Conservation (phyloP, 1,140 invertebrate genomes). For the Drosophila sp. region DNA sequence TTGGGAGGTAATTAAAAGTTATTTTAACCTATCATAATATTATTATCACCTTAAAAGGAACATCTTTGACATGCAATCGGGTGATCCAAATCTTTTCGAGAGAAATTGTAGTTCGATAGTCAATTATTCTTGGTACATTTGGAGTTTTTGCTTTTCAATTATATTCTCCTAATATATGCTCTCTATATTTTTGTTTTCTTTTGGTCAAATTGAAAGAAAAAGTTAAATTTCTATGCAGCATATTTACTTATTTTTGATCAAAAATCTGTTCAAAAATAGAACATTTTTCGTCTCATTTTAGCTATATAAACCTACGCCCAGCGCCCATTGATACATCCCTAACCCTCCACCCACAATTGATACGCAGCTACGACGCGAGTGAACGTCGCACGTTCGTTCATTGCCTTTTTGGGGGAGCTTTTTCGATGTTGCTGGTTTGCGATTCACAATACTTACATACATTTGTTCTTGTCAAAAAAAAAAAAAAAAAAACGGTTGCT, state of each 20-base stretch:
- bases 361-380: not conserved
- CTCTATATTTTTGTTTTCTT: no score
- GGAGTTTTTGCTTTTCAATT: no score
- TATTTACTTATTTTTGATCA: slow-evolving; percentile 1
- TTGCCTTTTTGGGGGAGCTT: slow-evolving; percentile 10
- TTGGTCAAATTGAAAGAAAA: not conserved
- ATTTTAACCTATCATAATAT: no score
- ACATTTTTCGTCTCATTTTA: not conserved
- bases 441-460: slow-evolving; percentile 18
- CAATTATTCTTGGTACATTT: no score
- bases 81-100: no score
- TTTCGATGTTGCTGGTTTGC: not conserved
- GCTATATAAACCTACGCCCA: not conserved
- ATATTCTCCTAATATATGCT: no score
- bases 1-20: no score
- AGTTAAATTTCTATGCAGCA: not conserved
- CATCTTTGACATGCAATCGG: no score
- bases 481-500: slow-evolving; percentile 12
- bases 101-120: no score
- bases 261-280: slow-evolving; percentile 1
- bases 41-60: no score
- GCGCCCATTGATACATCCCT: not conserved
- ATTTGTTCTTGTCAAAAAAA: slow-evolving; percentile 2
- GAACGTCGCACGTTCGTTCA: slow-evolving; percentile 20
- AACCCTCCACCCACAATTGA: not conserved